phyloP scores from a whole-genome alignment of 2,888 invertebrate genomes.

The Drosophila demipolita region DNA sequence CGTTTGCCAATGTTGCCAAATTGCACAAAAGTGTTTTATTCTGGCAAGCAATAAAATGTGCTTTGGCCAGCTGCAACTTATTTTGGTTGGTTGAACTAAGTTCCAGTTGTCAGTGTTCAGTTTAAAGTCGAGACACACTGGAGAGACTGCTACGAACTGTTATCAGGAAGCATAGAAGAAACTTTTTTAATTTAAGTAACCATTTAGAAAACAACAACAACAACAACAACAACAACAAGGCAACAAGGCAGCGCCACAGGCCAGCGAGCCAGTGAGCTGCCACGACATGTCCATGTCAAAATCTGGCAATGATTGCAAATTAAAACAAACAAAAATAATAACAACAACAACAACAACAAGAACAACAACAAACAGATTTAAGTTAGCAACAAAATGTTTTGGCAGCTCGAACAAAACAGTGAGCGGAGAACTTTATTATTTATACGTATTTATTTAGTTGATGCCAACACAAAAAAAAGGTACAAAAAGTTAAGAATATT shows the following conservation, averaged over 20 bases:
- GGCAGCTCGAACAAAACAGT: slow-evolving; percentile 4
- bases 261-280: neutral
- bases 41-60: slow-evolving; percentile 53
- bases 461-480: neutral
- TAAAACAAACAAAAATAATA: neutral
- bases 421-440: neutral
- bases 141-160: slow-evolving; percentile 26
- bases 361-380: slow-evolving; percentile 8
- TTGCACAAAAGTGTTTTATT: slow-evolving; percentile 56
- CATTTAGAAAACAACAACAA: slow-evolving; percentile 44
- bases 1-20: slow-evolving; percentile 27
- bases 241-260: slow-evolving; percentile 4
- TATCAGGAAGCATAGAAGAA: slow-evolving; percentile 38
- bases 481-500: neutral
- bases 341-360: neutral
- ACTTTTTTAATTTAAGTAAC: slow-evolving; percentile 71
- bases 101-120: neutral
- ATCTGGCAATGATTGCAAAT: neutral
- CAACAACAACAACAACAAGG: neutral
- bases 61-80: slow-evolving; percentile 34
- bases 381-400: slow-evolving; percentile 6
- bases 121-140: neutral
- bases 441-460: too few relatives aligned
- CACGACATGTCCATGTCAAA: slow-evolving; percentile 1
- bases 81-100: slow-evolving; percentile 22